Conservation (phyloP, 2,888 invertebrate genomes). For the Caenorhabditis macrosperma region DNA sequence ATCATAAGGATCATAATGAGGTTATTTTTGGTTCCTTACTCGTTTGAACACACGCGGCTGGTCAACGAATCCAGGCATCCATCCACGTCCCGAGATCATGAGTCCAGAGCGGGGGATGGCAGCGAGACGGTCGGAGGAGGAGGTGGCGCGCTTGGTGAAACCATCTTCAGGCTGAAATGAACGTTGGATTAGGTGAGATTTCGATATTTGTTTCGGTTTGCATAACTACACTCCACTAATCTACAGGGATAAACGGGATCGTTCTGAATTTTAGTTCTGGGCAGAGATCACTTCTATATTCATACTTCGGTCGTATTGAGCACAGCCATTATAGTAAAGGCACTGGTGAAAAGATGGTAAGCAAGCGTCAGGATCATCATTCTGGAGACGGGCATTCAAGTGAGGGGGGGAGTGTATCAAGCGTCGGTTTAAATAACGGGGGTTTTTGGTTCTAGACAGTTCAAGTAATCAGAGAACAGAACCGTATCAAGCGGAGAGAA, state of each 20-base stretch:
- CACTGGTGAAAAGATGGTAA: conserved; percentile 3
- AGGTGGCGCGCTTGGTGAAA: conserved; percentile 51
- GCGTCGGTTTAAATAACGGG: neutral
- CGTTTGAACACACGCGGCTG: conserved; percentile 47
- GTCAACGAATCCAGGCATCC: conserved; percentile 69
- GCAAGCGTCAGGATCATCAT: conserved; percentile 20
- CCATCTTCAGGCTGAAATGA: conserved; percentile 49
- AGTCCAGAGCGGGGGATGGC: conserved; percentile 64
- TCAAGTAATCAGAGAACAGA: conserved; percentile 25
- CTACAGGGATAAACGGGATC: neutral
- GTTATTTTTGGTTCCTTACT: conserved; percentile 10
- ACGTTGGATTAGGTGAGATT: neutral
- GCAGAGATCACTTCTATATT: too few species aligned
- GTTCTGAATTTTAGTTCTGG: too few species aligned
- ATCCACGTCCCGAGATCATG: conserved; percentile 69
- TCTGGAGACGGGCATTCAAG: neutral
- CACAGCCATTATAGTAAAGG: neutral
- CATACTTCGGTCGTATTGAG: neutral
- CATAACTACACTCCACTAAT: neutral
- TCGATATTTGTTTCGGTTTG: neutral
- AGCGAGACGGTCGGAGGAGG: conserved; percentile 40
- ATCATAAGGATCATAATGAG: too few species aligned
- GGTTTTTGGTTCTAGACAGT: conserved; percentile 8
- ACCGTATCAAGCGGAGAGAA: neutral
- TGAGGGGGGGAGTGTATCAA: neutral